Evolutionary conservation across 2,797 vertebrate genomes (phyloP).

Genomic region (Neoniphon sammara): DNA sequence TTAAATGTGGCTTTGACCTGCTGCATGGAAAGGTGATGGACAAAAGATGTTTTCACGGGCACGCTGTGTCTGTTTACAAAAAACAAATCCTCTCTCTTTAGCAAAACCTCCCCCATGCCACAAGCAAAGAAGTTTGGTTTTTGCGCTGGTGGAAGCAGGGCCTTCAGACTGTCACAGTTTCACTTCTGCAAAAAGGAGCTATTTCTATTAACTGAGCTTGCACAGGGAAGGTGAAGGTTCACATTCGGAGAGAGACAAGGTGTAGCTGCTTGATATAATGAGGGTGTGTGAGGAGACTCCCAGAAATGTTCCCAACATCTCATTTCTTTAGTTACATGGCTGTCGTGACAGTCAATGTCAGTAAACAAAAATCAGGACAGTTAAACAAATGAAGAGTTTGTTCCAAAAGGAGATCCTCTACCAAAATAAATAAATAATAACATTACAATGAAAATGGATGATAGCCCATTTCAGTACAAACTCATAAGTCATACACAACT

Average conservation of each 20-base stretch:
- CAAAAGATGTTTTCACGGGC: too few relatives aligned
- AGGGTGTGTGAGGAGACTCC: not conserved
- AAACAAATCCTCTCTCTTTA: not conserved
- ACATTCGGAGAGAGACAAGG: not conserved
- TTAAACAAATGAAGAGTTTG: too few relatives aligned
- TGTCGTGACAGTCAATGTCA: too few relatives aligned
- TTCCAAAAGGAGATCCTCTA: too few relatives aligned
- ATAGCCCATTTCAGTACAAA: too few relatives aligned
- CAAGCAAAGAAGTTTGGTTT: not conserved
- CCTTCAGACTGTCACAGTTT: conserved; percentile 7
- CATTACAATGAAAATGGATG: too few relatives aligned
- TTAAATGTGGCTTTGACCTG: too few relatives aligned
- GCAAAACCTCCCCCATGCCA: not conserved
- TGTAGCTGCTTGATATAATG: conserved; percentile 5
- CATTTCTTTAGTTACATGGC: not conserved
- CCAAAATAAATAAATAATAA: too few relatives aligned
- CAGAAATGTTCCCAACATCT: not conserved
- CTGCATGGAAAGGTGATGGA: too few relatives aligned
- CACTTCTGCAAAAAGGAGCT: not conserved
- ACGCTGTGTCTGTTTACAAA: not conserved
- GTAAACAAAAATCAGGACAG: too few relatives aligned
- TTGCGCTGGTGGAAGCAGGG: not conserved
- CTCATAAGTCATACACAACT: too few relatives aligned
- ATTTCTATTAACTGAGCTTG: not conserved
- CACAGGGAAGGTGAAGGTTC: not conserved